Evolutionary conservation across 2,888 invertebrate species (phyloP).

Genomic region (Exephanes ischioxanthus): DNA sequence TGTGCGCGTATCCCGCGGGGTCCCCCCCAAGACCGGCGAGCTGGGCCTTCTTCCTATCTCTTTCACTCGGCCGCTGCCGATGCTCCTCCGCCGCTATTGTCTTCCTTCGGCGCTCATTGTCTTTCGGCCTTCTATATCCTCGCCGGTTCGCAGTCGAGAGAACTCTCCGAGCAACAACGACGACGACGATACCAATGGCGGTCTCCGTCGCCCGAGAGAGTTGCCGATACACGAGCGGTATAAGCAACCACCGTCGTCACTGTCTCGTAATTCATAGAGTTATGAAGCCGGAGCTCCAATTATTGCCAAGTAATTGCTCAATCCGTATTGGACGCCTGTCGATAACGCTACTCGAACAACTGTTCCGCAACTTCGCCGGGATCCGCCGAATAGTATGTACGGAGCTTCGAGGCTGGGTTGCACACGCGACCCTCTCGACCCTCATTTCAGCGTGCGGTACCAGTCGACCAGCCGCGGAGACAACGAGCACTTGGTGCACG

Average conservation of each 20-base stretch:
- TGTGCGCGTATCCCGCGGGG: slow-evolving; percentile 76
- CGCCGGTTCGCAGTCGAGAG: slow-evolving; percentile 42
- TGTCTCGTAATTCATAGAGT: slow-evolving; percentile 76
- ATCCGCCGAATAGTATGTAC: slow-evolving; percentile 34
- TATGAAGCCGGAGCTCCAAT: slow-evolving; percentile 76
- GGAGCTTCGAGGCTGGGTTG: slow-evolving; percentile 28
- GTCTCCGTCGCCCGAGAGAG: background rate
- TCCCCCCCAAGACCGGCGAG: slow-evolving; percentile 36
- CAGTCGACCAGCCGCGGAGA: slow-evolving; percentile 35
- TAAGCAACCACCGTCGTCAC: slow-evolving; percentile 67
- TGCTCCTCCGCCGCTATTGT: slow-evolving; percentile 72
- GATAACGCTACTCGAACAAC: slow-evolving; percentile 65
- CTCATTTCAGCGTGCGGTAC: slow-evolving; percentile 47
- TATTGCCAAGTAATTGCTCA: slow-evolving; percentile 79
- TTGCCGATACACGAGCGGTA: background rate
- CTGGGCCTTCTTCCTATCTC: slow-evolving; percentile 42
- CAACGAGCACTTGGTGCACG: slow-evolving; percentile 40
- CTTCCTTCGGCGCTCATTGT: slow-evolving; percentile 77
- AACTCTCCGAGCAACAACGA: slow-evolving; percentile 42
- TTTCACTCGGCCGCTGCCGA: slow-evolving; percentile 32
- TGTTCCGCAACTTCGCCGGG: slow-evolving; percentile 48
- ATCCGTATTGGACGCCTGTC: slow-evolving; percentile 72
- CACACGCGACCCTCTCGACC: slow-evolving; percentile 54
- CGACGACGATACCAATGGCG: slow-evolving; percentile 33
- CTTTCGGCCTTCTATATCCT: slow-evolving; percentile 66